Conservation (phyloP, 2,797 vertebrate species). For the Microctenopoma steveboyesi region DNA sequence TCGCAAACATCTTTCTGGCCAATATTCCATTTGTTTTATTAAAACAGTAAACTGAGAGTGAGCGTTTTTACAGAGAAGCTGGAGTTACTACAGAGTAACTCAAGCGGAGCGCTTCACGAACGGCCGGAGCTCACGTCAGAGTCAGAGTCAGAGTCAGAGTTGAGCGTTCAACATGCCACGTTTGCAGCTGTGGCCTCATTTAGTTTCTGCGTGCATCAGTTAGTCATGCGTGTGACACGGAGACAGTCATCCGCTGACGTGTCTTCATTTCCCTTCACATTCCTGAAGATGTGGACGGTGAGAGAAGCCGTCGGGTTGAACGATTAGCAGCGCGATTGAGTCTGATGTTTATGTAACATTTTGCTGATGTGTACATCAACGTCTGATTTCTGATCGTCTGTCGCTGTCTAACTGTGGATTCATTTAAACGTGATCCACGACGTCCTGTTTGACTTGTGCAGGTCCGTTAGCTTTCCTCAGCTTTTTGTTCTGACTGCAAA, state of each 20-base stretch:
- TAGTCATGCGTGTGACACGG: too few relatives aligned
- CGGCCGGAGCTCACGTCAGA: constrained; percentile 19
- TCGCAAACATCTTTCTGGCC: constrained; percentile 29
- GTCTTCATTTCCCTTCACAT: neutral
- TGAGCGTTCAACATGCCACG: neutral
- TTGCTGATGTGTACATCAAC: too few relatives aligned
- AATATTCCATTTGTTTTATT: constrained; percentile 25
- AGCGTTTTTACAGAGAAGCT: constrained; percentile 44
- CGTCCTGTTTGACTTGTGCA: too few relatives aligned
- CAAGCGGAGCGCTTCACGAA: constrained; percentile 21
- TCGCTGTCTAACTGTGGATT: neutral
- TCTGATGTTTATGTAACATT: too few relatives aligned
- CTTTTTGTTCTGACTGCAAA: too few relatives aligned
- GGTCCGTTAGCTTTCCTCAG: too few relatives aligned
- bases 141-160: constrained; percentile 19
- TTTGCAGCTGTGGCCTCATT: constrained; percentile 4
- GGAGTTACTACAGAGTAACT: constrained; percentile 56
- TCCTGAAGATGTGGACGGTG: neutral
- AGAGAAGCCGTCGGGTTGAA: neutral
- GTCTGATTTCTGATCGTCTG: neutral
- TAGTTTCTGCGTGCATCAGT: neutral
- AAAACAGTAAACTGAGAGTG: neutral
- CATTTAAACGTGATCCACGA: too few relatives aligned
- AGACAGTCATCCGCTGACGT: neutral
- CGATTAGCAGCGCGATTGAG: too few relatives aligned